Conservation (phyloP, 2,113 vertebrate genomes). For the Pollimyrus isidori region DNA sequence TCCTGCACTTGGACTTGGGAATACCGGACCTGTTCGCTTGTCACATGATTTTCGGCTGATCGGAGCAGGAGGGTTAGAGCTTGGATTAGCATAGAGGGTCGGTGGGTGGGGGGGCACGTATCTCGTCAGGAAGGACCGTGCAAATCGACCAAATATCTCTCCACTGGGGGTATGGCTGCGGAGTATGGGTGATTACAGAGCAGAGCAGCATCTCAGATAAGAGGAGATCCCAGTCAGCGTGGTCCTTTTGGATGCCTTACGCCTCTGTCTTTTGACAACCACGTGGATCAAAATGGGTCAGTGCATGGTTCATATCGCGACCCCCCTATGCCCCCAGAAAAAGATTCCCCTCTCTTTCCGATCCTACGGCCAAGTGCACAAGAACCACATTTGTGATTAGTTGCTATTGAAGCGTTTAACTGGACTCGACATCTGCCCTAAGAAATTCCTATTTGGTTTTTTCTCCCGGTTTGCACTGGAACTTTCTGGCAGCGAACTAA, state of each 20-base stretch:
- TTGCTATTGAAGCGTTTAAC: background rate
- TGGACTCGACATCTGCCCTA: background rate
- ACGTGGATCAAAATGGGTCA: background rate
- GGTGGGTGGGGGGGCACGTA: background rate
- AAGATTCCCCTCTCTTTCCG: background rate
- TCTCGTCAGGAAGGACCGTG: background rate
- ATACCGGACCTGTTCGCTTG: background rate
- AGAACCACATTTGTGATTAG: background rate
- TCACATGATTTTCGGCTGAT: background rate
- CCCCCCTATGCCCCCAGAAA: background rate
- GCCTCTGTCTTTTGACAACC: background rate
- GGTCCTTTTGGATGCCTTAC: background rate
- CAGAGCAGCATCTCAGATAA: background rate
- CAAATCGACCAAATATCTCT: background rate
- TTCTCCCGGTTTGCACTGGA: background rate
- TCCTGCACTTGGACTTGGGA: background rate
- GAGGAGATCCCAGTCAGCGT: background rate
- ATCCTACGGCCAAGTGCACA: background rate
- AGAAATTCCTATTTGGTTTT: background rate
- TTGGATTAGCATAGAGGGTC: background rate
- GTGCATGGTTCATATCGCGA: background rate
- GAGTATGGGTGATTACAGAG: background rate
- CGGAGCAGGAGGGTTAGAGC: background rate
- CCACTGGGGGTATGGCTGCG: background rate
- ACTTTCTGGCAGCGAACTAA: background rate